Evolutionary conservation across 2,797 vertebrate genomes (phyloP).

Genomic region (Salarias fasciatus): DNA sequence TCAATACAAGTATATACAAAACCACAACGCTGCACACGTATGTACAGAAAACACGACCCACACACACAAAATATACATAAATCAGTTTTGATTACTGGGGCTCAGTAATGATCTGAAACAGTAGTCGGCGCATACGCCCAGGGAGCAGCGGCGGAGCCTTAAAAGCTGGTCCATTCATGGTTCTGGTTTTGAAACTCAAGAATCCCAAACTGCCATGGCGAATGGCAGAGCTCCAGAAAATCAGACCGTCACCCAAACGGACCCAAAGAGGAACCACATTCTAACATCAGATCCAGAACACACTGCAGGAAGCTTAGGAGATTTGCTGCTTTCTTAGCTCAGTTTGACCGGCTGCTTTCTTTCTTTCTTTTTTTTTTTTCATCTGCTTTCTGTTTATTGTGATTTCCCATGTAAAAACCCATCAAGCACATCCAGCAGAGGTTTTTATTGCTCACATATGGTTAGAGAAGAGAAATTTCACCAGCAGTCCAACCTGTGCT

Average conservation of each 20-base stretch:
- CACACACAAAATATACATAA: slow-evolving; percentile 58
- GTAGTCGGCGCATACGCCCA: slow-evolving; percentile 54
- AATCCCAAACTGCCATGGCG: slow-evolving; percentile 64
- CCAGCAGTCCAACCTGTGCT: slow-evolving; percentile 16
- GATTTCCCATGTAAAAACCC: slow-evolving; percentile 65
- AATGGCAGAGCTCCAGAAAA: slow-evolving; percentile 74
- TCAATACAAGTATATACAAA: slow-evolving; percentile 9
- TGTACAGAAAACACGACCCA: slow-evolving; percentile 40
- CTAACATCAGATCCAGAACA: slow-evolving; percentile 45
- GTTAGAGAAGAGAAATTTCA: slow-evolving; percentile 50
- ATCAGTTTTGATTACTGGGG: slow-evolving; percentile 73
- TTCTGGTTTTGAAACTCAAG: slow-evolving; percentile 80
- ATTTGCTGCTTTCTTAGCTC: slow-evolving; percentile 40
- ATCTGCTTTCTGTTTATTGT: slow-evolving; percentile 68
- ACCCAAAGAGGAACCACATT: slow-evolving; percentile 56
- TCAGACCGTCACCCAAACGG: slow-evolving; percentile 68
- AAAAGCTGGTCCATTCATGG: slow-evolving; percentile 57
- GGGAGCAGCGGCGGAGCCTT: slow-evolving; percentile 56
- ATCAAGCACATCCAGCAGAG: slow-evolving; percentile 63
- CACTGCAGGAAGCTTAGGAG: slow-evolving; percentile 45
- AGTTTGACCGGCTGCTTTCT: slow-evolving; percentile 41
- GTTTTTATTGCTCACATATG: slow-evolving; percentile 66
- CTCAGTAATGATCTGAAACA: slow-evolving; percentile 76
- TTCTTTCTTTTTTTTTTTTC: slow-evolving; percentile 14
- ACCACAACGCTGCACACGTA: slow-evolving; percentile 31